Base-by-base conservation (phyloP, 2,888 invertebrate genomes). In the Sinhomidia bicolor region DNA sequence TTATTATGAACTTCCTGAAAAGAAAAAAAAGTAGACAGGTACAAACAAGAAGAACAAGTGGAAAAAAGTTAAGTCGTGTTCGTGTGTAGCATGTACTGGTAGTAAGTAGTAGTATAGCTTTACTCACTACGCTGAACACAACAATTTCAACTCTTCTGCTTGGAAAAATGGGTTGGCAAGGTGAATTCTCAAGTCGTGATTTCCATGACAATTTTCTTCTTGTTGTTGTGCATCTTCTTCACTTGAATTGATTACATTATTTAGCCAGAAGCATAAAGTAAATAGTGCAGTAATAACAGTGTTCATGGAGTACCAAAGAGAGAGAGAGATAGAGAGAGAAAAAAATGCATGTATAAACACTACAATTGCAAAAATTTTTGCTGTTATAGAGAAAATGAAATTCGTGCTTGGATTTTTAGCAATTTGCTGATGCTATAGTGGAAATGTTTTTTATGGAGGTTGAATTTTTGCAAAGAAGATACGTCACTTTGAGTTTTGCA, bases 121-220 rank as follows among this genome's bases (percentile, higher is more conserved):
- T 51, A 4, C 6, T 51, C 4, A 10, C 17, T 51, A 10, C 17
- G 12, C n/a, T 17, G 17, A n/a, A n/a, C 4, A 51, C 23, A 60
- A 5, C 3, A 20, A 17, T 20, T 14, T 60, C 26, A 23, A 23
- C n/a, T n/a, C n/a, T n/a, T n/a, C n/a, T n/a, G n/a, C n/a, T n/a
- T 65, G 65, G 17, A 65, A 65, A 62, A 44, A 71, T 41, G 44
- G 71, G 71, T n/a, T 47, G 74, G 44, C 74, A 74, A 74, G 74
- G 74, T 74, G 74, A 74, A 74, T 74, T 65, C 62, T n/a, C 41
- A 71, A 71, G 20, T 71, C 74, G 74, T 74, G 74, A 74, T 74
- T 74, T 74, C 36, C 74, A 74, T 74, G 74, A 74, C 47, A 26
- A 74, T 47, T 74, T 47, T 47, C 6, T 5, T 17, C 17, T 7